Base-by-base conservation (phyloP, 2,888 invertebrate species). In the Nymphalis polychloros region DNA sequence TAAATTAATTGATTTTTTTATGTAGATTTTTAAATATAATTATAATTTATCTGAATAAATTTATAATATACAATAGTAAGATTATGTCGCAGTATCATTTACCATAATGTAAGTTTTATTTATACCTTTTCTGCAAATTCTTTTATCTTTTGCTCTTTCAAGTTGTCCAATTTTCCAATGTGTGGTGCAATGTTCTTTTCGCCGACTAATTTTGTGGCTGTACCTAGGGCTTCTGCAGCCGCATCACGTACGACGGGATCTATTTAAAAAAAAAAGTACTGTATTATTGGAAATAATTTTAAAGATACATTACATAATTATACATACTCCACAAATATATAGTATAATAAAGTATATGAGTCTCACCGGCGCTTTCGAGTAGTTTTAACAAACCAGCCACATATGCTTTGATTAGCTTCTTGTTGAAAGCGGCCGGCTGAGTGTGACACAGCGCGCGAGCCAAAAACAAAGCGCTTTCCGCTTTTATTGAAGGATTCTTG, bases 61-160 rank as follows among this genome's bases (percentile, higher is more conserved):
- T n/a, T n/a, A n/a, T n/a, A n/a, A n/a, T n/a, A n/a, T n/a, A n/a
- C 13, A 4, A 13, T 2, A 41, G 10, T 10, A 41, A 41, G 13
- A 41, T 41, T 41, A 10, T 4, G 3, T 41, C 13, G 13, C 41
- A 4, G 2, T 4, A 41, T 41, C 13, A 0, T 41, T 13, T 41
- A 41, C 13, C 4, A 2, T 41, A 41, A 41, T 41, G 13, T 13
- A 41, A 13, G 13, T 41, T 41, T 41, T 41, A 41, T 41, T 41
- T 8, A 6, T 79, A 92, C 93, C 88, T 98, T 98, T 63, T 99
- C 98, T 77, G 96, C 96, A 80, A 95, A 97, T 84, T 99, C 99
- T 86, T 97, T 98, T 59, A 99, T 96, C 92, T 98, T 99, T 59
- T 95, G 94, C 94, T 98, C 96, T 89, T 99, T 99, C 46, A 98